phyloP scores from a whole-genome alignment of 2,797 vertebrate genomes.

The Triplophysa bombifrons region DNA sequence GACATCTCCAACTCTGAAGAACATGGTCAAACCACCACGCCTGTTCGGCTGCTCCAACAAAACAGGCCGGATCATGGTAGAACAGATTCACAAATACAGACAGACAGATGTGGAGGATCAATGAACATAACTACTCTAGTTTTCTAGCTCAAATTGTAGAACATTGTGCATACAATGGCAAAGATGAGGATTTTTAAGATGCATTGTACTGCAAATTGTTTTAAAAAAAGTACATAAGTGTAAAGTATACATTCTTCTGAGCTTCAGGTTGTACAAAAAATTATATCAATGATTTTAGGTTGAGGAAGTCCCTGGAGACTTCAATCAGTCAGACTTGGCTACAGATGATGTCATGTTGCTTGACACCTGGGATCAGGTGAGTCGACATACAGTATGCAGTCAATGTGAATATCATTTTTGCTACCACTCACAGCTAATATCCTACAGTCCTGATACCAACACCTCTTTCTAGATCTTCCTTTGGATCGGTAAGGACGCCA shows the following conservation, averaged over 20 bases:
- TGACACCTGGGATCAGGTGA: slow-evolving; percentile 75
- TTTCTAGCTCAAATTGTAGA: background rate
- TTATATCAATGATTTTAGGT: slow-evolving; percentile 60
- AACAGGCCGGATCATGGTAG: slow-evolving; percentile 73
- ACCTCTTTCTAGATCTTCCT: slow-evolving; percentile 69
- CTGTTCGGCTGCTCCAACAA: slow-evolving; percentile 81
- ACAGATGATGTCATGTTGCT: slow-evolving; percentile 81
- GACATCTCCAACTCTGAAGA: slow-evolving; percentile 68
- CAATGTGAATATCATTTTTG: background rate
- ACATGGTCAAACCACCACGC: slow-evolving; percentile 60
- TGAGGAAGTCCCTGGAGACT: slow-evolving; percentile 76
- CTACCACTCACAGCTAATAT: background rate
- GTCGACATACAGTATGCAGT: background rate
- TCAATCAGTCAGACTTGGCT: slow-evolving; percentile 76
- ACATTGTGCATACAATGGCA: background rate
- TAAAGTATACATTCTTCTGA: background rate
- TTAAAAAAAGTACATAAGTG: background rate
- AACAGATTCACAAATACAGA: slow-evolving; percentile 22
- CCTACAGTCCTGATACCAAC: background rate
- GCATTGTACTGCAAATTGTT: background rate
- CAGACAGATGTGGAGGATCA: background rate
- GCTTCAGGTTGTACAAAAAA: background rate
- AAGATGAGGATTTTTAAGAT: background rate
- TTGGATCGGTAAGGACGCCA: slow-evolving; percentile 78
- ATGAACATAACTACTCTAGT: background rate